Base-by-base conservation (phyloP, 2,888 invertebrate species). In the Mechanitis mazaeus region DNA sequence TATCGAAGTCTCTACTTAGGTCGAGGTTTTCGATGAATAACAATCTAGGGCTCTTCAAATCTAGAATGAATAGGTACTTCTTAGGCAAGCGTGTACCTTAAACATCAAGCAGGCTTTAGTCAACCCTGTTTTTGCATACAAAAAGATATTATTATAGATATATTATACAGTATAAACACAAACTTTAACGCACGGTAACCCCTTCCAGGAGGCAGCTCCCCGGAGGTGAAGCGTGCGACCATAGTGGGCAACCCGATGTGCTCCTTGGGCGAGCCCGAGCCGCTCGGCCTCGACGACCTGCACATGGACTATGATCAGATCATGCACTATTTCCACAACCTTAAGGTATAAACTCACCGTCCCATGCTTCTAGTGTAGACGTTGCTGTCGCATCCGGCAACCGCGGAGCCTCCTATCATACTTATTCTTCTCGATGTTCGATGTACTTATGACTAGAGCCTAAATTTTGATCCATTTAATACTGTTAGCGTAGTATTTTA, bases 231-330 rank as follows among this genome's bases (percentile, higher is more conserved):
- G 84, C 93, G 95, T 73, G 95, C 96, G 58, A 96, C 95, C 60
- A 95, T 96, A 74, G 95, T 96, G 61, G 96, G 95, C 68, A 96
- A 96, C 88, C 96, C 96, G 61, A 96, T 96, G 95, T 96, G 94
- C 87, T 95, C 95, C 77, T 91, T 79, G 90, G 91, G 80, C 81
- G 68, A 73, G 80, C 69, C 85, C 53, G 94, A 94, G 73, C 85
- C 93, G 70, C 92, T 94, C 65, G 94, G 93, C 57, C 90, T 96
- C 72, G 96, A 96, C 84, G 95, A 96, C 84, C 92, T 96, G 69
- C 96, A 96, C 80, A 96, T 98, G 97, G 97, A 98, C 90, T 98
- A 98, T 90, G 97, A 98, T 84, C 97, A 98, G 92, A 96, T 98
- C 86, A 96, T 98, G 96, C 96, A 97, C 84, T 98, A 98, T 90